These are phyloP conservation scores for Nephrotoma flavescens DNA, from an alignment of 2,888 invertebrate species.

Conservation along the genomic window DNA sequence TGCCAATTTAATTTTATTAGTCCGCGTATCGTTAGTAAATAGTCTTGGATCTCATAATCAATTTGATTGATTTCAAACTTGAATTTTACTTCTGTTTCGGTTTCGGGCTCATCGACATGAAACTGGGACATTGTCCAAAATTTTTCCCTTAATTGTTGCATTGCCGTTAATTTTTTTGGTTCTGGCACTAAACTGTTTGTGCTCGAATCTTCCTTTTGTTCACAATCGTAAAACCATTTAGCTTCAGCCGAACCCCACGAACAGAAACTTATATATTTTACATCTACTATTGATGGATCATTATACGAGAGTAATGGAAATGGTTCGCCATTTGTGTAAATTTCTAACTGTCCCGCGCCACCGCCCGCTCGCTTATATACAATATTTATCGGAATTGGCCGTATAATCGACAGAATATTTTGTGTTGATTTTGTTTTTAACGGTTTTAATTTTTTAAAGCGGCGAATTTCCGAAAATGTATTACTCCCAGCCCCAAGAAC, in stretches of 20 bases:
- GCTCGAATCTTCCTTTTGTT: conserved; percentile 12
- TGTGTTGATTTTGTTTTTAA: conserved; percentile 39
- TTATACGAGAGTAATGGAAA: conserved; percentile 42
- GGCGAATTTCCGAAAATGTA: conserved; percentile 49
- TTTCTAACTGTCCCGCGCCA: conserved; percentile 43
- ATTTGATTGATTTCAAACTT: neutral
- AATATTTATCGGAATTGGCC: conserved; percentile 50
- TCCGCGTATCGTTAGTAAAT: neutral
- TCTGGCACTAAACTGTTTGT: neutral
- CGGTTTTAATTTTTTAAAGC: conserved; percentile 41
- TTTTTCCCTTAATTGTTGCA: neutral
- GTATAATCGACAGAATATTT: conserved; percentile 42
- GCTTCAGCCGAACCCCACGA: conserved; percentile 50
- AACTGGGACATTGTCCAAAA: neutral
- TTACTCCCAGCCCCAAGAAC: conserved; percentile 58
- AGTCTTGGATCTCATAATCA: neutral
- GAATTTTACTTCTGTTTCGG: neutral
- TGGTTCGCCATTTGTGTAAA: conserved; percentile 45
- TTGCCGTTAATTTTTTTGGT: neutral
- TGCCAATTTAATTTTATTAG: neutral
- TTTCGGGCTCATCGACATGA: neutral
- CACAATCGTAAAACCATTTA: conserved; percentile 53
- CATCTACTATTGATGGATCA: conserved; percentile 42
- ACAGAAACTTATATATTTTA: conserved; percentile 52
- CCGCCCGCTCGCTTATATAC: conserved; percentile 35